Evolutionary conservation across 2,888 invertebrate species (phyloP).

Genomic region (Phaedon cochleariae): DNA sequence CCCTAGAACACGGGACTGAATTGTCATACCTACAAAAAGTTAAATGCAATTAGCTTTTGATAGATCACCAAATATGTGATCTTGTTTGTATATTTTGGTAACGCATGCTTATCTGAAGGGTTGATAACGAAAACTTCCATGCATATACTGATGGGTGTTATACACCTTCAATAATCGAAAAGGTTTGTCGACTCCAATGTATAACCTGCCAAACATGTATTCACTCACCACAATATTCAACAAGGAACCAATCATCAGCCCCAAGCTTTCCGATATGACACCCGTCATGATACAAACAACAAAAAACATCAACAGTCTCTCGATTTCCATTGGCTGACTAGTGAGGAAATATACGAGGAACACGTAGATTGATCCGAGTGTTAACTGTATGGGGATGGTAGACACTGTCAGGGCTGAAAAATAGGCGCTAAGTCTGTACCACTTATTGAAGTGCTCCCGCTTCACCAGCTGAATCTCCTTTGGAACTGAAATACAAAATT

Average conservation of each 20-base stretch:
- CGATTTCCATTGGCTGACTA: constrained; percentile 77
- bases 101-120: too few relatives aligned
- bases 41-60: too few relatives aligned
- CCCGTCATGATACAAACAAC: constrained; percentile 75
- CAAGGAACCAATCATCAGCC: constrained; percentile 76
- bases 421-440: constrained; percentile 84
- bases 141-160: too few relatives aligned
- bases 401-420: constrained; percentile 79
- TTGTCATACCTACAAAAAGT: too few relatives aligned
- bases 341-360: constrained; percentile 77
- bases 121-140: too few relatives aligned
- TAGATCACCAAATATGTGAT: too few relatives aligned
- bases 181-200: too few relatives aligned
- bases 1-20: too few relatives aligned
- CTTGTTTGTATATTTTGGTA: too few relatives aligned
- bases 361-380: constrained; percentile 74
- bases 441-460: constrained; percentile 84
- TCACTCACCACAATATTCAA: constrained; percentile 78
- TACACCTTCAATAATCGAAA: too few relatives aligned
- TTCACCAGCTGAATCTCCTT: constrained; percentile 79
- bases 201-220: too few relatives aligned
- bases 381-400: constrained; percentile 75
- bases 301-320: constrained; percentile 74
- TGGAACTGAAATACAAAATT: constrained; percentile 70
- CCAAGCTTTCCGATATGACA: constrained; percentile 82